Conservation (phyloP, 2,113 vertebrate genomes). For the Onychostruthus taczanowskii region DNA sequence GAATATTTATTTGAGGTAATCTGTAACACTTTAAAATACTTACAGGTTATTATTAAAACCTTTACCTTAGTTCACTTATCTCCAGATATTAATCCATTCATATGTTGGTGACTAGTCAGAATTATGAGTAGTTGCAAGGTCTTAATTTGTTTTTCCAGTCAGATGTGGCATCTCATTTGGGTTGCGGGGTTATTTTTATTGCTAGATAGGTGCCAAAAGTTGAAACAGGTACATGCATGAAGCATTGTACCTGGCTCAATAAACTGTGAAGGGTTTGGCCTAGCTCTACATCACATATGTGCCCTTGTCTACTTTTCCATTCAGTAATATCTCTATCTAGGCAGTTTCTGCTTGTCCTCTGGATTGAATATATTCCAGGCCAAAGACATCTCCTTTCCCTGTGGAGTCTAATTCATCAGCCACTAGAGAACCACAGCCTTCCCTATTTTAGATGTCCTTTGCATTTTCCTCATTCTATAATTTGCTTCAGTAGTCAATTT, state of each 20-base stretch:
- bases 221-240: neutral
- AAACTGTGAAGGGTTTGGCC: neutral
- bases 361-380: neutral
- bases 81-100: neutral
- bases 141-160: neutral
- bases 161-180: neutral
- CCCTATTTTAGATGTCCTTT: neutral
- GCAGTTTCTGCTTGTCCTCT: neutral
- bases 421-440: neutral
- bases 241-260: neutral
- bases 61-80: neutral
- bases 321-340: neutral
- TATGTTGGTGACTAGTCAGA: neutral
- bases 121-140: neutral
- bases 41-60: neutral
- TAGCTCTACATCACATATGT: accelerated
- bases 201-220: neutral
- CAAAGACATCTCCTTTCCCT: neutral
- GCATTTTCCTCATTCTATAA: neutral
- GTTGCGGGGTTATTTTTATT: neutral
- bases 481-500: neutral
- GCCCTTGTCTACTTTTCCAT: neutral
- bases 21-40: neutral
- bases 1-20: neutral
- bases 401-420: neutral